A percentile compares a stretch with the other conserved stretches of the same genome.
Evolutionary conservation across 2,797 vertebrate genomes (phyloP).

Genomic region (Lateolabrax maculatus): DNA sequence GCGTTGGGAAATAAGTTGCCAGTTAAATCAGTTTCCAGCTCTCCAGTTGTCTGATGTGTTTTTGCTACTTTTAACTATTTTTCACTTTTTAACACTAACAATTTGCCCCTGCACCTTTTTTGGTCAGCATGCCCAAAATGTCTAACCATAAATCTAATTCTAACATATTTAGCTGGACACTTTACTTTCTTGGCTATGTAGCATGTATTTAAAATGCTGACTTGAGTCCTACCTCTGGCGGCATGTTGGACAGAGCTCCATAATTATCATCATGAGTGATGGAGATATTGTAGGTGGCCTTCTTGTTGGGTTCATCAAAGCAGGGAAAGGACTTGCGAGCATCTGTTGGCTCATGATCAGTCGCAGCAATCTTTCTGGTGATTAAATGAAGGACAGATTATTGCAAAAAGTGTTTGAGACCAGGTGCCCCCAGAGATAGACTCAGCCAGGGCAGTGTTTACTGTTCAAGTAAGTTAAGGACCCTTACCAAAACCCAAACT

Average conservation of each 20-base stretch:
- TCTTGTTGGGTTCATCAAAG: conserved; percentile 98
- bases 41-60: not conserved
- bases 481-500: not conserved
- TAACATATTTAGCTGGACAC: not conserved
- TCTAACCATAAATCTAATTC: not conserved
- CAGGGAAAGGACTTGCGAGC: conserved; percentile 98
- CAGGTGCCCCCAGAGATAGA: too few relatives aligned
- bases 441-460: not conserved
- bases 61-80: not conserved
- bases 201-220: not conserved
- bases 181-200: not conserved
- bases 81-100: not conserved
- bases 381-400: conserved; percentile 44
- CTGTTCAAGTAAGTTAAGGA: not conserved
- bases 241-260: conserved; percentile 94
- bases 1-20: too few relatives aligned
- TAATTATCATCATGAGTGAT: conserved; percentile 87
- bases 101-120: not conserved
- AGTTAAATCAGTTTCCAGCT: too few relatives aligned
- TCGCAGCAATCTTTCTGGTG: conserved; percentile 95
- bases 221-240: conserved; percentile 83
- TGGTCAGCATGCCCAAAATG: not conserved
- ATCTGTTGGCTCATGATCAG: conserved; percentile 98
- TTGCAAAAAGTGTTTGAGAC: conserved; percentile 5
- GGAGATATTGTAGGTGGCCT: conserved; percentile 93